Base-by-base conservation (phyloP, 92 coral and sea anemone species). In the Ricordea florida region DNA sequence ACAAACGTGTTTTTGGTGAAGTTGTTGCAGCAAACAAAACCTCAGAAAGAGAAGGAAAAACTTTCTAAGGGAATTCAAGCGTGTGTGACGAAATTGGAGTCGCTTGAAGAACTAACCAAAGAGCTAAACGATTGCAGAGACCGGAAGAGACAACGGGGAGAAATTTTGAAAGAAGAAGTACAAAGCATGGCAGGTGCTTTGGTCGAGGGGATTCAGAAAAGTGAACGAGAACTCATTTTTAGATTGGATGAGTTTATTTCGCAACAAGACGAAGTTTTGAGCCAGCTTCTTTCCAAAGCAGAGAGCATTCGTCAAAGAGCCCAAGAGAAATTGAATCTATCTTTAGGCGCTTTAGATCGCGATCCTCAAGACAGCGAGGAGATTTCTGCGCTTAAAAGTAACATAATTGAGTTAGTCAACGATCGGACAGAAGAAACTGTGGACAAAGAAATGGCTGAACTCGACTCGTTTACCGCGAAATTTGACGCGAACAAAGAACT, bases 401-500 rank as follows among this genome's bases (percentile, higher is more conserved):
- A 36, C 1, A 9, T 57, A 22, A 55, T 59, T 16, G 15, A 34
- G 0, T 45, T 60, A 2, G 80, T 43, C 25, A 62, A 22, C 35
- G 58, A 73, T 31, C 38, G 11, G 22, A 45, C 51, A 1, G 83
- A 84, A 50, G 88, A 85, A 2, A 79, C 79, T 47, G 59, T 80
- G 3, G 74, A 91, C 65, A 84, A 62, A 27, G 81, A 83, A 20
- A 72, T 91, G 6, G 27, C 76, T 14, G 78, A 86, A 13, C 70
- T 79, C 6, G 90, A 87, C 55, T 74, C 85, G 5, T 78, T 87
- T 50, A 84, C 74, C 0, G 63, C 78, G 15, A 69, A 33, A 74
- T 91, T 91, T 22, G 88, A 90, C 10, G 79, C 93, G 10, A 91
- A 91, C 46, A 58, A 80, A 42, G 82, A 81, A 18, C 45, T 87